These are phyloP conservation scores for Dicrostonyx torquatus DNA, from an alignment of 2,797 vertebrate species.

Conservation along the genomic window DNA sequence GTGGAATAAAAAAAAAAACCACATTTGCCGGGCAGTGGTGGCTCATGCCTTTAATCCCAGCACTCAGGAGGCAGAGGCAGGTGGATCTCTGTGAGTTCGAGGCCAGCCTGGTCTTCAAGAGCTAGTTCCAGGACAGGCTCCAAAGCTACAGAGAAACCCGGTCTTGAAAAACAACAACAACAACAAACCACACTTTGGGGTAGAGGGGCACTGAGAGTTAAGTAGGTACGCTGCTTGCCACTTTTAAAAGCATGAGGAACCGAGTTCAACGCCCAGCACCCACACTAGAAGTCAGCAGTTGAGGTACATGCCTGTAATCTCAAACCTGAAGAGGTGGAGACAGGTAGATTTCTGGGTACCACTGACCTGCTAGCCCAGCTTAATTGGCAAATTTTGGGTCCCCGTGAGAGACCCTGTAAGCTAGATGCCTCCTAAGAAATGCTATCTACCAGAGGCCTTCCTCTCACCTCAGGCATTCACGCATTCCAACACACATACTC, in stretches of 20 bases:
- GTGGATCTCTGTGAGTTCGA: too few species aligned
- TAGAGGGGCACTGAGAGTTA: neutral
- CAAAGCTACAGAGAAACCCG: too few species aligned
- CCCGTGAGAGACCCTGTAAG: neutral
- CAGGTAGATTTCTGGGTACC: neutral
- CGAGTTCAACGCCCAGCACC: neutral
- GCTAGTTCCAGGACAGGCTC: too few species aligned
- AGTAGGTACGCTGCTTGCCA: neutral
- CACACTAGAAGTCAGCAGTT: neutral
- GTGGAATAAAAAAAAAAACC: neutral
- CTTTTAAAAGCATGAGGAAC: neutral
- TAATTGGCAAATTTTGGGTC: neutral
- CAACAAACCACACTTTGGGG: neutral
- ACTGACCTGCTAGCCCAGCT: neutral
- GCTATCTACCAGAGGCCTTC: neutral
- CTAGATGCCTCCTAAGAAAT: neutral
- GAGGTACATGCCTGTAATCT: neutral
- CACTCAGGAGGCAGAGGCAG: too few species aligned
- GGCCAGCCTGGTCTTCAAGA: too few species aligned
- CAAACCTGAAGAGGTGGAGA: neutral
- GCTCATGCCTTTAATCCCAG: too few species aligned
- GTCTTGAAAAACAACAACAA: too few species aligned
- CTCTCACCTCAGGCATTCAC: neutral
- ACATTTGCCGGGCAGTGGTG: too few species aligned
- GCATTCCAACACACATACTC: neutral